Base-by-base conservation (phyloP, 2,888 invertebrate species). In the Agonopterix heracliana region DNA sequence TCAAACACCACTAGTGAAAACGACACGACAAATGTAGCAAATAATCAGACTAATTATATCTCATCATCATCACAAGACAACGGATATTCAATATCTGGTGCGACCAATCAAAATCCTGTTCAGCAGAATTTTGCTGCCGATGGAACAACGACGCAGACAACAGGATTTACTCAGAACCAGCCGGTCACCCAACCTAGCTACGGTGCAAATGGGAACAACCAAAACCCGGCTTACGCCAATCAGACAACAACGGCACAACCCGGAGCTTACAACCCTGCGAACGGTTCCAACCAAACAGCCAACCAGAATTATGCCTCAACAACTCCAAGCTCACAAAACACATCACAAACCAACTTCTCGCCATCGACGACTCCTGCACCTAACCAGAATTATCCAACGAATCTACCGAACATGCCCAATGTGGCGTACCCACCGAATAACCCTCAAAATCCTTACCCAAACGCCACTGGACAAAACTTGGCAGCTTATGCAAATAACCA, bases 401-500 rank as follows among this genome's bases (percentile, higher is more conserved):
- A 70, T 50, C 63, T 80, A 35, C 73, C 78, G 0, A 79, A 63
- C 53, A 75, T 84, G 76, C 74, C 81, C 0, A 84, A 76, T 43
- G 70, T 84, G 26, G 71, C 66, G 0, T 84, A 77, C 45, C 78
- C 80, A 7, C 77, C 79, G 0, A 78, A 71, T 44, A 66, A 54
- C 11, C 61, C 66, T 10, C 74, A 74, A 47, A 86, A 85, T 52
- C 87, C 85, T 0, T 87, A 87, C 48, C 87, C 87, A 0, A 87
- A 87, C 49, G 87, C 87, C 2, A 85, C 86, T 1, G 87, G 87
- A 0, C 87, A 87, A 47, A 87, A 87, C 56, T 66, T 87, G 69
- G 87, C 87, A 53, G 87, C 87, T 47, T 86, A 86, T 49, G 86
- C 87, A 1, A 85, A 75, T 55, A 86, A 84, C 50, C 86, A 86